These are phyloP conservation scores for Thymelicus sylvestris DNA, from an alignment of 2,888 invertebrate genomes.

Conservation along the genomic window DNA sequence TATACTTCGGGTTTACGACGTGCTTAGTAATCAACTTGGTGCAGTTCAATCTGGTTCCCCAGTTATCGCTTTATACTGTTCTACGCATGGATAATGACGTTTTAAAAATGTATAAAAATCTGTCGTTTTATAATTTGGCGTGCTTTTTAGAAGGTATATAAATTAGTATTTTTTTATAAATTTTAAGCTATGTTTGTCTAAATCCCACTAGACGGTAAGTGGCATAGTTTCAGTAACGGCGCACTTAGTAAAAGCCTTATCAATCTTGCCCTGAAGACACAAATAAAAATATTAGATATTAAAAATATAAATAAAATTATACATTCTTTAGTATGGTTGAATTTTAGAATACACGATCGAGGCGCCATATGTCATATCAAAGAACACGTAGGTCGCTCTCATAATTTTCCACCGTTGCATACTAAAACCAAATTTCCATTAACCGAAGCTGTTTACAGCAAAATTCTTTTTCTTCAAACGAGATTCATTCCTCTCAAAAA, in stretches of 20 bases:
- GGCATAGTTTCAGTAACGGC: no score
- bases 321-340: neutral
- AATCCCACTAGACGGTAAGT: no score
- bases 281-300: no score
- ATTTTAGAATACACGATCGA: neutral
- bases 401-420: slow-evolving; percentile 65
- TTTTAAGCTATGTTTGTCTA: no score
- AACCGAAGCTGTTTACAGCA: slow-evolving; percentile 71
- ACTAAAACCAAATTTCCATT: slow-evolving; percentile 76
- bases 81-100: slow-evolving; percentile 12
- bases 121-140: neutral
- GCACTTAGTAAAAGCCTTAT: no score
- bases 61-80: slow-evolving; percentile 16
- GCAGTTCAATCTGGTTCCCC: slow-evolving; percentile 46
- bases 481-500: slow-evolving; percentile 78
- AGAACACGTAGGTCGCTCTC: slow-evolving; percentile 24
- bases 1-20: slow-evolving; percentile 55
- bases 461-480: slow-evolving; percentile 79
- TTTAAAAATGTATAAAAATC: slow-evolving; percentile 22
- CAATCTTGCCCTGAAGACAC: no score
- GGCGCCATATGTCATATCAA: neutral
- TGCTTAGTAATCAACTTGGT: slow-evolving; percentile 54
- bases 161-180: no score
- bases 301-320: no score
- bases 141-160: no score